Percentiles rank a stretch among this genome's conserved stretches.
These are phyloP conservation scores for Carterocephalus palaemon DNA, from an alignment of 2,888 invertebrate species.

Conservation along the genomic window DNA sequence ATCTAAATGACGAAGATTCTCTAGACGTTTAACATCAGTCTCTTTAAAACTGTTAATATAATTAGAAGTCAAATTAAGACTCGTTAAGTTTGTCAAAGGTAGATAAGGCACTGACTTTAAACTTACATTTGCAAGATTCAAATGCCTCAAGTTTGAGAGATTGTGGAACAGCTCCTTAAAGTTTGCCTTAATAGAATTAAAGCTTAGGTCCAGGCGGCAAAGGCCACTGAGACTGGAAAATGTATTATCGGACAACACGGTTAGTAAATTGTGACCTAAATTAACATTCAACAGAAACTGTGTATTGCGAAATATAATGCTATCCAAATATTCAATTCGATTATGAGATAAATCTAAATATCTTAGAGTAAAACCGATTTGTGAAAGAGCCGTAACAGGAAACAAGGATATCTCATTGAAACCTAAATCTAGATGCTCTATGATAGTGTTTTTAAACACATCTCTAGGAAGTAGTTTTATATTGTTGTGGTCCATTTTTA, in stretches of 20 bases:
- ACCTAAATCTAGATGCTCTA: slow-evolving; percentile 89
- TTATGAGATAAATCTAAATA: slow-evolving; percentile 89
- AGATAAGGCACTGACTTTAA: slow-evolving; percentile 87
- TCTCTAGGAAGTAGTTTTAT: slow-evolving; percentile 86
- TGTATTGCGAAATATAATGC: slow-evolving; percentile 90
- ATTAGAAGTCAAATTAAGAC: slow-evolving; percentile 89
- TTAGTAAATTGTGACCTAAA: slow-evolving; percentile 88
- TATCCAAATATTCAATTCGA: slow-evolving; percentile 90
- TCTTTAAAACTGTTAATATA: slow-evolving; percentile 84
- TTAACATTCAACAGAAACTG: slow-evolving; percentile 88
- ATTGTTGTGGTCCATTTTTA: slow-evolving; percentile 86
- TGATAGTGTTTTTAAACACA: slow-evolving; percentile 86
- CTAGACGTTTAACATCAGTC: slow-evolving; percentile 84
- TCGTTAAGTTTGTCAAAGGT: slow-evolving; percentile 86
- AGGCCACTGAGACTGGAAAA: slow-evolving; percentile 89
- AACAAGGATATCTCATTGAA: slow-evolving; percentile 88
- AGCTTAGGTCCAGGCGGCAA: slow-evolving; percentile 88
- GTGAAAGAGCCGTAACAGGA: slow-evolving; percentile 87
- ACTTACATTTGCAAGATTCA: slow-evolving; percentile 87
- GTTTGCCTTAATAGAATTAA: slow-evolving; percentile 89
- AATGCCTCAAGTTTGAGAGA: slow-evolving; percentile 87
- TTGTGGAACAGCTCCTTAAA: slow-evolving; percentile 93
- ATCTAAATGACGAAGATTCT: slow-evolving; percentile 84
- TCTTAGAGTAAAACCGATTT: slow-evolving; percentile 87
- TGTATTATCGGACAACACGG: slow-evolving; percentile 92